Evolutionary conservation across 2,797 vertebrate genomes (phyloP).

Genomic region (Poeciliopsis gracilis): DNA sequence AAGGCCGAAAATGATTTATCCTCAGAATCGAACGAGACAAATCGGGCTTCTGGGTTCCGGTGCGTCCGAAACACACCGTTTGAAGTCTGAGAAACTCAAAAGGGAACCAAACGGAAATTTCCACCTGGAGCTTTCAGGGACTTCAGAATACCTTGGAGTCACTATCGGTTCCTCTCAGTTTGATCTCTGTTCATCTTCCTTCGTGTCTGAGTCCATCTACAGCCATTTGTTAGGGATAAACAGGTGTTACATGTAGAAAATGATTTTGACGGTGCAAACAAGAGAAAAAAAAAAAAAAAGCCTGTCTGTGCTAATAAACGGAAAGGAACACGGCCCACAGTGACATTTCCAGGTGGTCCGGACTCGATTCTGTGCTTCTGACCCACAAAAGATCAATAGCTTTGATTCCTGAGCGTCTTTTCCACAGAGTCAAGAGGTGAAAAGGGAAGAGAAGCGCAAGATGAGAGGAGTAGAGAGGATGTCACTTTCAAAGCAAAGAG

Average conservation of each 20-base stretch:
- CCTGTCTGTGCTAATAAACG: not conserved
- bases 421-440: constrained; percentile 16
- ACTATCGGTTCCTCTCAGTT: not conserved
- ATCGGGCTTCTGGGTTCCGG: not conserved
- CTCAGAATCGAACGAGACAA: not conserved
- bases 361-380: not conserved
- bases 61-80: too few species aligned
- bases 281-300: not conserved
- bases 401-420: constrained; percentile 5
- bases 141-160: not conserved
- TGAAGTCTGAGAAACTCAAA: not conserved
- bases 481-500: not conserved
- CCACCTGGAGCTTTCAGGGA: not conserved
- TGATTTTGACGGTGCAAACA: not conserved
- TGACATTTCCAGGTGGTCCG: not conserved
- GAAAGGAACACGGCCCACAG: not conserved
- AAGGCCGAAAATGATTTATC: not conserved
- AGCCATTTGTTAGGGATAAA: not conserved
- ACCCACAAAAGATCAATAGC: constrained; percentile 17
- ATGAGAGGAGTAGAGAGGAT: not conserved
- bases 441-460: not conserved
- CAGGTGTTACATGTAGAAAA: not conserved
- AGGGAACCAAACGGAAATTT: not conserved
- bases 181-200: not conserved
- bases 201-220: not conserved